These are phyloP conservation scores for Gallinago nigripennis DNA, from an alignment of 2,797 vertebrate genomes.

Conservation along the genomic window DNA sequence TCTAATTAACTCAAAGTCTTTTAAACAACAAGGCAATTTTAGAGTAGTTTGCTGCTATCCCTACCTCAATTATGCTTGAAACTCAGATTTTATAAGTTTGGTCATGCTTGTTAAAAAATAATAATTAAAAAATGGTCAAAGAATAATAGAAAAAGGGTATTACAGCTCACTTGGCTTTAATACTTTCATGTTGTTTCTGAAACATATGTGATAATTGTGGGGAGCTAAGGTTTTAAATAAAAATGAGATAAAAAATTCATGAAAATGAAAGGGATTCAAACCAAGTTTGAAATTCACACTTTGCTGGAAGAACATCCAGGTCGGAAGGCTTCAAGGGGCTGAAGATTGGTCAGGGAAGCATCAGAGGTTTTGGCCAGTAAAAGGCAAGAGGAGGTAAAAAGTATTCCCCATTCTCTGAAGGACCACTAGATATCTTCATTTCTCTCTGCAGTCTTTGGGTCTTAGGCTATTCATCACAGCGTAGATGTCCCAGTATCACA, in stretches of 20 bases:
- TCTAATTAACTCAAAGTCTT: slow-evolving; percentile 51
- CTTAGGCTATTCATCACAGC: not conserved
- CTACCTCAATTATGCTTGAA: not conserved
- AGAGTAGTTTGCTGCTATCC: not conserved
- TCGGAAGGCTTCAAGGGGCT: not conserved
- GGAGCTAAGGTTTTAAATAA: not conserved
- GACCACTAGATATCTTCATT: not conserved
- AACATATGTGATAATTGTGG: not conserved
- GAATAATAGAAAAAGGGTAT: slow-evolving; percentile 16
- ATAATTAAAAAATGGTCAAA: not conserved
- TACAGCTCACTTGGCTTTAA: not conserved
- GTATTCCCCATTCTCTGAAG: not conserved
- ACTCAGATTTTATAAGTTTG: not conserved
- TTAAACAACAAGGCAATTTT: slow-evolving; percentile 19
- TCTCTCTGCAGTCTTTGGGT: not conserved
- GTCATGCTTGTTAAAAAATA: slow-evolving; percentile 22
- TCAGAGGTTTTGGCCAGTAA: not conserved
- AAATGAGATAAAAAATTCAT: not conserved
- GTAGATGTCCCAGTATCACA: not conserved
- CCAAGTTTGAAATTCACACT: not conserved
- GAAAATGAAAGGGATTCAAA: not conserved
- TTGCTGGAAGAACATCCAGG: not conserved
- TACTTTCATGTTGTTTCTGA: not conserved
- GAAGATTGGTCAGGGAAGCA: not conserved
- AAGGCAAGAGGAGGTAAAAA: not conserved